These are phyloP conservation scores for Cettia cetti DNA, from an alignment of 2,113 vertebrate species.

Conservation along the genomic window DNA sequence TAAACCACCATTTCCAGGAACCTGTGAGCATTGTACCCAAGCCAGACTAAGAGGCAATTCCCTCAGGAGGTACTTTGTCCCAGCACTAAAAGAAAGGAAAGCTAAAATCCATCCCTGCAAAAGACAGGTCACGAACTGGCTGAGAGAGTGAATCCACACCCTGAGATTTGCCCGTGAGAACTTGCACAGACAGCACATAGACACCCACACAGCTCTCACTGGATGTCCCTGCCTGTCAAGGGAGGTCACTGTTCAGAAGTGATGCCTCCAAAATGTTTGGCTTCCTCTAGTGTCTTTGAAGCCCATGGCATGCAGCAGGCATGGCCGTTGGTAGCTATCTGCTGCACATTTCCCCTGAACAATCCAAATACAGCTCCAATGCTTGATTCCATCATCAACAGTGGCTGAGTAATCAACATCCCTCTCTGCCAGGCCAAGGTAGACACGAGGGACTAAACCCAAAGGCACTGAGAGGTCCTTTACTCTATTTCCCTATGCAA, in stretches of 20 bases:
- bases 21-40: background rate
- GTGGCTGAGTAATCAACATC: background rate
- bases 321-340: background rate
- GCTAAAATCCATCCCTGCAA: background rate
- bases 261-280: background rate
- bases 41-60: background rate
- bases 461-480: background rate
- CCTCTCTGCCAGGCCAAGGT: background rate
- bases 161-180: accelerated
- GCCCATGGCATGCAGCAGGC: background rate
- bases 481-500: background rate
- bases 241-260: background rate
- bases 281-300: background rate
- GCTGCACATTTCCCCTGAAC: background rate
- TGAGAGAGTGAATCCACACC: background rate
- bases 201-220: background rate
- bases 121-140: background rate
- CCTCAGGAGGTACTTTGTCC: background rate
- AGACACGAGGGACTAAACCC: background rate
- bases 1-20: background rate
- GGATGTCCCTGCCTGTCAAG: background rate
- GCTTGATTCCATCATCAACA: background rate
- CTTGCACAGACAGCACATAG: background rate
- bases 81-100: background rate
- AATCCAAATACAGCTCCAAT: background rate